Conservation (phyloP, 2,113 vertebrate genomes). For the Mesoclemmys tuberculata region DNA sequence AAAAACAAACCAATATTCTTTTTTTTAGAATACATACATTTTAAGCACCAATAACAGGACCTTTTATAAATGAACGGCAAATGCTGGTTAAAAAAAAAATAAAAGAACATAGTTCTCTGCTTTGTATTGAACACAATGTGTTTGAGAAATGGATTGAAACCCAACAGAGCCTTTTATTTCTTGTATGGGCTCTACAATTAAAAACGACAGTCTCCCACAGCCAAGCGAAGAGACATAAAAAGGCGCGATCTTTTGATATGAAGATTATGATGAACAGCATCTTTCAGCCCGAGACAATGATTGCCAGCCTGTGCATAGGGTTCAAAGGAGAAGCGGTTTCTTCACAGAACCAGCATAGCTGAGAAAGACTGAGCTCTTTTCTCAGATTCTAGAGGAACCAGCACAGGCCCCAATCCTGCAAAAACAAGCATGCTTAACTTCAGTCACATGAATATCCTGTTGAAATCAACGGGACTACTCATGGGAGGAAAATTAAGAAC, state of each 20-base stretch:
- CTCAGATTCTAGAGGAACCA: neutral
- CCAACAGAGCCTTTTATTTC: slow-evolving; percentile 2
- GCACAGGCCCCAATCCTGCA: neutral
- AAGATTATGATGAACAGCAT: neutral
- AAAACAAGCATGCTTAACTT: neutral
- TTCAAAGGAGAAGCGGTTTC: neutral
- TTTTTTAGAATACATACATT: accelerated
- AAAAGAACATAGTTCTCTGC: neutral
- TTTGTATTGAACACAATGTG: neutral
- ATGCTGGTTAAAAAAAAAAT: neutral
- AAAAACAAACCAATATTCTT: neutral
- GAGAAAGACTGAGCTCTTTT: neutral
- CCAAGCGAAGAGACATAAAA: neutral
- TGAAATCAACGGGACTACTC: neutral
- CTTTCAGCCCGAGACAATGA: neutral
- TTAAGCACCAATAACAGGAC: neutral
- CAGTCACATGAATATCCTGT: neutral
- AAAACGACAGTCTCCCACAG: neutral
- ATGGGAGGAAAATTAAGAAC: neutral
- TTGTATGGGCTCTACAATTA: neutral
- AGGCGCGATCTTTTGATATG: neutral
- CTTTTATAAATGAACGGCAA: neutral
- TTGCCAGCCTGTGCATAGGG: neutral
- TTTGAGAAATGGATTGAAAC: slow-evolving; percentile 9
- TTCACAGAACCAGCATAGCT: neutral